Conservation (phyloP, 2,888 invertebrate species). For the Frankliniella fusca region DNA sequence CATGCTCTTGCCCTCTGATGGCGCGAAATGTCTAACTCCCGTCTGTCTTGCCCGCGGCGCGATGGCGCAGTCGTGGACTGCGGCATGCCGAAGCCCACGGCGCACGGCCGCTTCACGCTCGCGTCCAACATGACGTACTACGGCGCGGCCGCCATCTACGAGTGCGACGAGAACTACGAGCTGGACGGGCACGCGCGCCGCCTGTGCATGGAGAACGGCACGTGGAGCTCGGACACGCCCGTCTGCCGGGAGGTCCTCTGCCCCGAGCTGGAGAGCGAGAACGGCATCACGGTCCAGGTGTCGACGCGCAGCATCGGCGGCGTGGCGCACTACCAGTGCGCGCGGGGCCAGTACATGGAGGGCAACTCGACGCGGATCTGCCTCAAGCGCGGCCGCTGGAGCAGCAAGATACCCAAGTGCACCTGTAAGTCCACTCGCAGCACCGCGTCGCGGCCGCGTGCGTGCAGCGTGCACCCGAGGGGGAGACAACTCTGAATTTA, state of each 20-base stretch:
- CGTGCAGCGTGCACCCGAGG: too few relatives aligned
- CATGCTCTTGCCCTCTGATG: too few relatives aligned
- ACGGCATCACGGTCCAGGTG: constrained; percentile 53
- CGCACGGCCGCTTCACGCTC: constrained; percentile 70
- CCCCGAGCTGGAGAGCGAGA: constrained; percentile 60
- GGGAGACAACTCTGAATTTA: too few relatives aligned
- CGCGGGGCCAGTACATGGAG: constrained; percentile 71
- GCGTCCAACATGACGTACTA: constrained; percentile 86
- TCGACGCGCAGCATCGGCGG: constrained; percentile 72
- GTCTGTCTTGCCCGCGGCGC: neutral
- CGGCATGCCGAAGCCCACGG: constrained; percentile 66
- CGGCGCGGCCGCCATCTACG: constrained; percentile 78
- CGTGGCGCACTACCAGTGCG: constrained; percentile 74
- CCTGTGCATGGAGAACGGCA: constrained; percentile 80
- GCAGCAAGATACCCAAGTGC: constrained; percentile 71
- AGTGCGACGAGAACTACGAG: constrained; percentile 75
- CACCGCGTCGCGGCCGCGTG: too few relatives aligned
- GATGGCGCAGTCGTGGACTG: constrained; percentile 75
- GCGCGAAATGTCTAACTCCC: too few relatives aligned
- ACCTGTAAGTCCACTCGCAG: too few relatives aligned
- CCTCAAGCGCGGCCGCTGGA: constrained; percentile 74
- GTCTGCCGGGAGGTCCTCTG: constrained; percentile 80
- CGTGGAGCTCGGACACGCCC: constrained; percentile 83
- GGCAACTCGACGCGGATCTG: constrained; percentile 77
- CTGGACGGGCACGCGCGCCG: constrained; percentile 78